Evolutionary conservation across 2,113 vertebrate species (phyloP).

Genomic region (Neofelis nebulosa): DNA sequence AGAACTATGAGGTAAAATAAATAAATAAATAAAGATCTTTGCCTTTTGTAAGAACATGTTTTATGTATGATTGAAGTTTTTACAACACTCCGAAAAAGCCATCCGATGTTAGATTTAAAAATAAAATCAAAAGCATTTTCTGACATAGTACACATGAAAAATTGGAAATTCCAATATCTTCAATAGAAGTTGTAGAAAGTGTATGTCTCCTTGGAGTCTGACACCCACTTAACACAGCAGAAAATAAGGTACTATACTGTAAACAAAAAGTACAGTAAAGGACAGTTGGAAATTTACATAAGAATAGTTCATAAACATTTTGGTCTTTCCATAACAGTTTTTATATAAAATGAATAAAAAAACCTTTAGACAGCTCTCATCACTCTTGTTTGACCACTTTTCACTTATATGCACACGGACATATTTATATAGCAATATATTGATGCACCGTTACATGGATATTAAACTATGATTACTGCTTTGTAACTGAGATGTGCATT

Average conservation of each 20-base stretch:
- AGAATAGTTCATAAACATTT: constrained; percentile 89
- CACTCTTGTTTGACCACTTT: constrained; percentile 86
- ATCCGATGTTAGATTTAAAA: constrained; percentile 88
- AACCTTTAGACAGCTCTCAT: constrained; percentile 88
- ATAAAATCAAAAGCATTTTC: constrained; percentile 88
- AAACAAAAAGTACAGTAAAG: constrained; percentile 89
- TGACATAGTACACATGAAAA: constrained; percentile 88
- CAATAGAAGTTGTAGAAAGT: constrained; percentile 85
- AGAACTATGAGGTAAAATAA: constrained; percentile 75
- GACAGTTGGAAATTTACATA: constrained; percentile 89
- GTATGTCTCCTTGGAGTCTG: constrained; percentile 83
- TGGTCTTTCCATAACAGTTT: constrained; percentile 87
- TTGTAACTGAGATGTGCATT: constrained; percentile 84
- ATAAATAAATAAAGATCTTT: constrained; percentile 83
- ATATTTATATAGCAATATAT: constrained; percentile 88
- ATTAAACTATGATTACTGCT: constrained; percentile 87
- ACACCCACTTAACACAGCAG: constrained; percentile 88
- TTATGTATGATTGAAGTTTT: constrained; percentile 88
- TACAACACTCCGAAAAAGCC: constrained; percentile 89
- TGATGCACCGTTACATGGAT: constrained; percentile 87
- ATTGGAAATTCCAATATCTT: constrained; percentile 83
- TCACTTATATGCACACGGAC: constrained; percentile 89
- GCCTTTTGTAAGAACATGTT: constrained; percentile 87
- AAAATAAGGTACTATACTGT: constrained; percentile 85
- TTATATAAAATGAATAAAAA: constrained; percentile 90